Evolutionary conservation across 2,888 invertebrate genomes (phyloP).

Genomic region (Athripsodes cinereus): DNA sequence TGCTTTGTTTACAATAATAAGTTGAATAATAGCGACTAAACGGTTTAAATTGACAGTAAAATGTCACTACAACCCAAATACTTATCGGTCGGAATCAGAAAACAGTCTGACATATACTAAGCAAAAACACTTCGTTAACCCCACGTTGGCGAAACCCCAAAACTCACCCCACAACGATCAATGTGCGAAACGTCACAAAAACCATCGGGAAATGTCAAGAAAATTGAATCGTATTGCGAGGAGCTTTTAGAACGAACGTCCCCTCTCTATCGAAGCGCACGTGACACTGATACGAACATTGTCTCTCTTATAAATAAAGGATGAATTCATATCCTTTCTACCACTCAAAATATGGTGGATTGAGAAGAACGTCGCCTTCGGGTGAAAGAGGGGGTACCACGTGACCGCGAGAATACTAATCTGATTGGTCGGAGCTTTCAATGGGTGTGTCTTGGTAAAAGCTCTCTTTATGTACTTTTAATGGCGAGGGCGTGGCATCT

Average conservation of each 20-base stretch:
- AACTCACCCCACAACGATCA: not conserved
- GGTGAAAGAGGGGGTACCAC: conserved; percentile 15
- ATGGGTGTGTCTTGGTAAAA: conserved; percentile 20
- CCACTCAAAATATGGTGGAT: conserved; percentile 32
- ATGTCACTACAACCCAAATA: not conserved
- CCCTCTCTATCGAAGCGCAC: not conserved
- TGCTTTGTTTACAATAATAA: not conserved
- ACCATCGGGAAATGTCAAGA: not conserved
- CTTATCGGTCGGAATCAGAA: conserved; percentile 6
- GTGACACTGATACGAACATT: conserved; percentile 3
- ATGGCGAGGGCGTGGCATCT: conserved; percentile 21
- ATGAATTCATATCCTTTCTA: conserved; percentile 25
- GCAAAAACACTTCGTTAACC: conserved; percentile 17
- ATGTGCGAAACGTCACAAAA: not conserved
- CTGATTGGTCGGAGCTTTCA: conserved; percentile 17
- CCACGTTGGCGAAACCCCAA: conserved; percentile 17
- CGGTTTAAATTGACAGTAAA: not conserved
- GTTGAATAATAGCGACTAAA: no score
- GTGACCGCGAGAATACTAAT: conserved; percentile 9
- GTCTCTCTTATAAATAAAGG: conserved; percentile 24
- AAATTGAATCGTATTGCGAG: not conserved
- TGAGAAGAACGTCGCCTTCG: conserved; percentile 14
- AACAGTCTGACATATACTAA: conserved; percentile 21
- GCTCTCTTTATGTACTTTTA: conserved; percentile 20
- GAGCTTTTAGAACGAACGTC: conserved; percentile 2